Evolutionary conservation across 2,113 vertebrate species (phyloP).

Genomic region (Trinectes maculatus): DNA sequence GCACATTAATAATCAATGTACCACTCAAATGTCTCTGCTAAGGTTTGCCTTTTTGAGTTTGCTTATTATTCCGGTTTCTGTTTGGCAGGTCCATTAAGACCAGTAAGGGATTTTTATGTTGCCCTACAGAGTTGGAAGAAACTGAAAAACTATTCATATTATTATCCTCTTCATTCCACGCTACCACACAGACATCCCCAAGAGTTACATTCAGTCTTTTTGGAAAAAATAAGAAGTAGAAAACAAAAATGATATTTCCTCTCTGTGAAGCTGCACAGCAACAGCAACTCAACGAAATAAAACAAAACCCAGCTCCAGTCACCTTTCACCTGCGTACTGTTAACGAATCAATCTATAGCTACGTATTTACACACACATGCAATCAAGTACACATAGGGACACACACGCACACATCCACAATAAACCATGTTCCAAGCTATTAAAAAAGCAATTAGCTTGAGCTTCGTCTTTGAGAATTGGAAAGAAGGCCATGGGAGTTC

Average conservation of each 20-base stretch:
- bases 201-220: constrained; percentile 58
- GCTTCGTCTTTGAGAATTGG: constrained; percentile 39
- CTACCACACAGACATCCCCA: constrained; percentile 37
- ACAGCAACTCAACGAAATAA: constrained; percentile 35
- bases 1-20: constrained; percentile 16
- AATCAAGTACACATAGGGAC: constrained; percentile 42
- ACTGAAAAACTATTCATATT: constrained; percentile 32
- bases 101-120: constrained; percentile 50
- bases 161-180: constrained; percentile 47
- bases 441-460: constrained; percentile 71
- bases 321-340: constrained; percentile 10
- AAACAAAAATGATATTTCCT: constrained; percentile 36
- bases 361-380: constrained; percentile 24
- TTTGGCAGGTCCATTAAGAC: constrained; percentile 40
- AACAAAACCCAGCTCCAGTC: constrained; percentile 18
- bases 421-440: constrained; percentile 60
- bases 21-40: constrained; percentile 8
- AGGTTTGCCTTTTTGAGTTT: constrained; percentile 18
- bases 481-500: constrained; percentile 43
- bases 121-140: constrained; percentile 46
- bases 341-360: constrained; percentile 18
- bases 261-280: constrained; percentile 38
- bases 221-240: constrained; percentile 36
- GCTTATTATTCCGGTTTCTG: constrained; percentile 25
- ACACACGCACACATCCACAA: constrained; percentile 40